Evolutionary conservation across 2,888 invertebrate genomes (phyloP), one percentile per base, ranked within the genome.

Genomic region (Bombylius major): DNA sequence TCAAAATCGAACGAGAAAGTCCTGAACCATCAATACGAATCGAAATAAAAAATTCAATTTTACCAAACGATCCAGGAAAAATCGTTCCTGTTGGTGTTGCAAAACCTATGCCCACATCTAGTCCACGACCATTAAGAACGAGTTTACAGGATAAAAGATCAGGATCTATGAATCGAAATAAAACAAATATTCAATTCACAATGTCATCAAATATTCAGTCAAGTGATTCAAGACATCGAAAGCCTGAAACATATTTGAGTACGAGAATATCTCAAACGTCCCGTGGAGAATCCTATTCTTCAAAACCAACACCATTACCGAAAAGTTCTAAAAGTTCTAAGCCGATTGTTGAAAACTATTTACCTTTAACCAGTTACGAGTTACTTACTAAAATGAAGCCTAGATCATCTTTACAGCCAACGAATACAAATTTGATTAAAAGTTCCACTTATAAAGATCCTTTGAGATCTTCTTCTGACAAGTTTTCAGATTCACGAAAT

Each of bases 11-110:
- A 56, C 47, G 56, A 53, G 55, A 58, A 3, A 55, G 45, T 31
- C 44, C 36, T n/a, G 57, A 62, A 48, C 64, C 66, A 31, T 66
- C 72, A 11, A 72, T 72, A 58, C 69, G 70, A 42, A 70, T 73
- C 51, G 73, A 73, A 61, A 69, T 73, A 39, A 73, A 70, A 59
- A 72, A 72, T 55, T 72, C 72, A 11, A 70, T 72, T 51, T 64
- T 66, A 6, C 72, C 73, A 1, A 68, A 71, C 52, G 64, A 70
- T 44, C 72, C 73, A 0, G 67, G 71, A 1, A 64, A 71, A 14
- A 60, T 73, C 42, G 73, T 73, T 42, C 72, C 72, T 1, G 68
- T 73, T 42, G 72, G 73, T 11, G 73, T 73, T 54, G 72, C 72
- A 42, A 72, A 71, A 52, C 72, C 72, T 11, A 73, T 73, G 67